Evolutionary conservation across 2,113 vertebrate species (phyloP).

Genomic region (Sitta europaea): DNA sequence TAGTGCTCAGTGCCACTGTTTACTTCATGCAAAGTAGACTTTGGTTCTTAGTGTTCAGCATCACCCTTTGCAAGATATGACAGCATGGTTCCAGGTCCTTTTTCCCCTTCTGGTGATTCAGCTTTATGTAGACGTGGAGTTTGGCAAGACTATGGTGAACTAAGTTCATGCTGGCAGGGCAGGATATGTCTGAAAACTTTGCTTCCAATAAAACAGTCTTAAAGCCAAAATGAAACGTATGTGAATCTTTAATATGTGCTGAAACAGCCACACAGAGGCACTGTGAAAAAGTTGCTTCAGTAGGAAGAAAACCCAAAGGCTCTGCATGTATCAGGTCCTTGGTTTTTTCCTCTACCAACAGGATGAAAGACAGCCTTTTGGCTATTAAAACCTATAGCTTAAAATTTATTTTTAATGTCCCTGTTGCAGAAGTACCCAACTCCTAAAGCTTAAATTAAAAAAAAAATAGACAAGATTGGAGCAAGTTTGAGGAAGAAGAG

Average conservation of each 20-base stretch:
- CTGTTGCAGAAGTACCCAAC: background rate
- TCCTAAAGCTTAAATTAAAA: background rate
- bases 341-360: background rate
- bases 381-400: background rate
- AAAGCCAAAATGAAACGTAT: background rate
- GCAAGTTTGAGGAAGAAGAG: background rate
- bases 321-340: background rate
- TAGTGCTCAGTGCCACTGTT: background rate
- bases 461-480: background rate
- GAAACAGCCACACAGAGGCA: background rate
- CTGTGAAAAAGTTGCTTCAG: background rate
- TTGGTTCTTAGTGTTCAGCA: background rate
- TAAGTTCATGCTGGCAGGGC: background rate
- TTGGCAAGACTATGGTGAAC: background rate
- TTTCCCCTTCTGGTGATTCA: background rate
- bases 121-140: background rate
- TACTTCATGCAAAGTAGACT: background rate
- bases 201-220: background rate
- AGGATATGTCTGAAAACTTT: background rate
- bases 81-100: background rate
- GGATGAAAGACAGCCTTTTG: background rate
- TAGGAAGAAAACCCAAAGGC: background rate
- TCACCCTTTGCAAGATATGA: background rate
- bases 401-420: background rate
- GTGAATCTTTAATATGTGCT: background rate